phyloP scores from a whole-genome alignment of 2,888 invertebrate genomes.

The Oscheius myriophilus region DNA sequence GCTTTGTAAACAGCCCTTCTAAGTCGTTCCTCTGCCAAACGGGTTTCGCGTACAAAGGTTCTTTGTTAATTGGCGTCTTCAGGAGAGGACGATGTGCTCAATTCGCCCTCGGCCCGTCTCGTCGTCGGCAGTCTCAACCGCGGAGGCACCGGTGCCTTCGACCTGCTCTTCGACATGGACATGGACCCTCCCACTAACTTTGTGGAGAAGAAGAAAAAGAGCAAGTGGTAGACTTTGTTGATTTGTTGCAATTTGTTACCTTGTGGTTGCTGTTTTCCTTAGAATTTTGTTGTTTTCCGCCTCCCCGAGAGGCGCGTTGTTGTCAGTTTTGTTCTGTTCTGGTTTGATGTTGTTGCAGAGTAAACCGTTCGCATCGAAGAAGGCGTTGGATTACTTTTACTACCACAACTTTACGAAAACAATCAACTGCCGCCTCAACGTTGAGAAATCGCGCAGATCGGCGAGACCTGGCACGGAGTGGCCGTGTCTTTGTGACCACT shows the following conservation, averaged over 20 bases:
- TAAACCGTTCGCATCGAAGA: too few species aligned
- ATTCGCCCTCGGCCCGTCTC: constrained; percentile 66
- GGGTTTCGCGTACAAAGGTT: too few species aligned
- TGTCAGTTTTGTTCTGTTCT: constrained; percentile 6
- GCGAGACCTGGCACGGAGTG: too few species aligned
- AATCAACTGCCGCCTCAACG: too few species aligned
- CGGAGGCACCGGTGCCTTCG: constrained; percentile 69
- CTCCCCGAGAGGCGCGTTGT: background rate
- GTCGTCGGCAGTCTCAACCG: constrained; percentile 64
- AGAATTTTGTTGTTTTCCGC: background rate
- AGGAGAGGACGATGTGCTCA: constrained; percentile 65
- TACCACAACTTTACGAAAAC: too few species aligned
- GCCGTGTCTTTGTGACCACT: too few species aligned
- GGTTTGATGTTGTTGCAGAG: constrained; percentile 2
- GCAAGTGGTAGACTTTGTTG: background rate
- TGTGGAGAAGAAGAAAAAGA: background rate
- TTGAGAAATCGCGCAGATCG: too few species aligned
- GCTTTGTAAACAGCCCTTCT: background rate
- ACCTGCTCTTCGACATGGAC: constrained; percentile 35
- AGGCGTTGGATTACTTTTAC: too few species aligned
- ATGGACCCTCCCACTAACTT: background rate
- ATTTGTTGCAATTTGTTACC: background rate
- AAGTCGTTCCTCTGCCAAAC: too few species aligned
- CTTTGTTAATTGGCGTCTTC: constrained; percentile 33
- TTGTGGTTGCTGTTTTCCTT: constrained; percentile 2